phyloP scores from a whole-genome alignment of 2,797 vertebrate species.

The Hydrophis major region DNA sequence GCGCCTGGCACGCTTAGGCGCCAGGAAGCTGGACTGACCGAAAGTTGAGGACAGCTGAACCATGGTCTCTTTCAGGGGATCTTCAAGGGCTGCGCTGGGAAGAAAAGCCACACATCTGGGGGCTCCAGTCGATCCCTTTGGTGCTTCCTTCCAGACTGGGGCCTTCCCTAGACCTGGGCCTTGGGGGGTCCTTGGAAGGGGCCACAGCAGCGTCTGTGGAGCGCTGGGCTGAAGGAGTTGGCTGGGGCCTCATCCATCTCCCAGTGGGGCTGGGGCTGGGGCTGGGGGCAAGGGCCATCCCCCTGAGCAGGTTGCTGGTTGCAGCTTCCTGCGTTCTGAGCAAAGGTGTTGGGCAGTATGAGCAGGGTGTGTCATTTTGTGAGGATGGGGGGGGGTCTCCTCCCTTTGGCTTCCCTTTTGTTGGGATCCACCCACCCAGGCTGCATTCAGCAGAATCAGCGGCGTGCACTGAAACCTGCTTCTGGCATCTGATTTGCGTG shows the following conservation, averaged over 20 bases:
- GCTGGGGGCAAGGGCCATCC: too few species aligned
- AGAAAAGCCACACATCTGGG: neutral
- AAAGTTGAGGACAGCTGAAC: neutral
- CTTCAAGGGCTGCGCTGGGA: neutral
- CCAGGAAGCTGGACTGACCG: neutral
- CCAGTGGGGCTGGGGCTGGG: accelerated
- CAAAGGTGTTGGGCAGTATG: too few species aligned
- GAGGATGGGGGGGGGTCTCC: too few species aligned
- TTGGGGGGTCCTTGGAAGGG: neutral
- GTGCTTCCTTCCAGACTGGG: too few species aligned
- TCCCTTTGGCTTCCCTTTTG: neutral
- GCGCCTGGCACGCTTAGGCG: neutral
- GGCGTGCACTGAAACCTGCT: neutral
- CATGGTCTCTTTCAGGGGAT: neutral
- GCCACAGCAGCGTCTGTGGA: neutral
- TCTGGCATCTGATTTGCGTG: too few species aligned
- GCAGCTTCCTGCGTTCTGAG: neutral
- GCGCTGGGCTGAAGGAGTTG: neutral
- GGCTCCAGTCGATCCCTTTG: neutral
- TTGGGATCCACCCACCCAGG: neutral
- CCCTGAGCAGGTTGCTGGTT: neutral
- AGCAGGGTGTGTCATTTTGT: neutral
- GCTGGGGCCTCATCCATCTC: neutral
- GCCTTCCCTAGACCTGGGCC: neutral
- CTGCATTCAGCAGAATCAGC: neutral